Conservation (phyloP, 2,113 vertebrate genomes). For the Typhlomys cinereus region DNA sequence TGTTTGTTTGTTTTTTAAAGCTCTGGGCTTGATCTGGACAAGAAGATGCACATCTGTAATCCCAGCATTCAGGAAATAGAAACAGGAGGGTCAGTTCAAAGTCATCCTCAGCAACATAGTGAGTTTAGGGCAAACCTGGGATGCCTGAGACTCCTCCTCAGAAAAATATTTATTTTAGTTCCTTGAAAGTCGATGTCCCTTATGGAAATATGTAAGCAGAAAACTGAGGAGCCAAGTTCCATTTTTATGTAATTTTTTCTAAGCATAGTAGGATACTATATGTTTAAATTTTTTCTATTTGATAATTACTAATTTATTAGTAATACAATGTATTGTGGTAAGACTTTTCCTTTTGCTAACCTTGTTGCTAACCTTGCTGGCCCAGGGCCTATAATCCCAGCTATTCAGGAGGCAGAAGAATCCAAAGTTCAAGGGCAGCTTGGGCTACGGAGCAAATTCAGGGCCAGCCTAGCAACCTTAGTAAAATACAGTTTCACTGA, state of each 20-base stretch:
- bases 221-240: neutral
- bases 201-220: neutral
- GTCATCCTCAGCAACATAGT: too few relatives aligned
- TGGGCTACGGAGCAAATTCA: too few relatives aligned
- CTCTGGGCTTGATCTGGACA: neutral
- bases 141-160: too few relatives aligned
- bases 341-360: conserved; percentile 7
- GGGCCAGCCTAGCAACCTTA: neutral
- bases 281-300: conserved; percentile 17
- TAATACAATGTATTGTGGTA: conserved; percentile 4
- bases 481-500: neutral
- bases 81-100: neutral
- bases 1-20: too few relatives aligned
- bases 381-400: neutral
- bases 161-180: conserved; percentile 40
- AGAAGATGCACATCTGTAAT: neutral
- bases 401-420: neutral
- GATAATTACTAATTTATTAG: conserved; percentile 37
- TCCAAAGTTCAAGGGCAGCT: neutral
- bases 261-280: neutral
- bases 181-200: neutral
- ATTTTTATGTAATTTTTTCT: conserved; percentile 16
- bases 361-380: neutral
- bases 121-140: too few relatives aligned
- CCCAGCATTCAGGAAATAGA: neutral